phyloP scores from a whole-genome alignment of 1,140 invertebrate species.

The Harpegnathos saltator region DNA sequence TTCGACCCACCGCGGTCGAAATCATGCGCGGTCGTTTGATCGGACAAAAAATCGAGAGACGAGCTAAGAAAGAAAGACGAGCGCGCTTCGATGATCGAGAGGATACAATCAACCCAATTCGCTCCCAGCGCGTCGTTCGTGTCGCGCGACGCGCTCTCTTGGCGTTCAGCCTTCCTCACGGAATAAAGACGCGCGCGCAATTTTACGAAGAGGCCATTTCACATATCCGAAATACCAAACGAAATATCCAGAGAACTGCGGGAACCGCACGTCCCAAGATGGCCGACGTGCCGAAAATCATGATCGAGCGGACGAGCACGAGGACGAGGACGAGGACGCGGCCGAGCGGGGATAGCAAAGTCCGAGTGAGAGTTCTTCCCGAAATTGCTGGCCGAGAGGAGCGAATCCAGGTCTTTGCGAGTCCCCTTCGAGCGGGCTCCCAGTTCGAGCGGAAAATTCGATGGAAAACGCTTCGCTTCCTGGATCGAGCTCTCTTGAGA shows the following conservation, averaged over 20 bases:
- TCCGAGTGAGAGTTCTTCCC: slow-evolving; percentile 10
- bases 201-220: not conserved
- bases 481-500: not conserved
- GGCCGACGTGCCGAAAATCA: slow-evolving; percentile 33
- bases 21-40: too few relatives aligned
- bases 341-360: slow-evolving; percentile 10
- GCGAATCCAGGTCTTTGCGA: not conserved
- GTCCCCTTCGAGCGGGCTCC: not conserved
- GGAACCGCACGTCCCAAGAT: slow-evolving; percentile 4
- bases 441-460: slow-evolving; percentile 42
- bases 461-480: slow-evolving; percentile 10
- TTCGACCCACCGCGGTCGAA: too few relatives aligned
- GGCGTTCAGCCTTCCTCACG: too few relatives aligned
- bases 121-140: too few relatives aligned
- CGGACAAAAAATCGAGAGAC: too few relatives aligned
- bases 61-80: not conserved
- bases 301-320: not conserved
- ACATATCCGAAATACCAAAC: not conserved
- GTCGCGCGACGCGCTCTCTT: too few relatives aligned
- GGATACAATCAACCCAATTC: too few relatives aligned
- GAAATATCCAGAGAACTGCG: not conserved
- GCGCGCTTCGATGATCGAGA: not conserved
- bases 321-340: too few relatives aligned
- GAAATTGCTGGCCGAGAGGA: slow-evolving; percentile 29
- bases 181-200: not conserved